Base-by-base conservation (phyloP, 2,113 vertebrate genomes). In the Reinhardtius hippoglossoides region DNA sequence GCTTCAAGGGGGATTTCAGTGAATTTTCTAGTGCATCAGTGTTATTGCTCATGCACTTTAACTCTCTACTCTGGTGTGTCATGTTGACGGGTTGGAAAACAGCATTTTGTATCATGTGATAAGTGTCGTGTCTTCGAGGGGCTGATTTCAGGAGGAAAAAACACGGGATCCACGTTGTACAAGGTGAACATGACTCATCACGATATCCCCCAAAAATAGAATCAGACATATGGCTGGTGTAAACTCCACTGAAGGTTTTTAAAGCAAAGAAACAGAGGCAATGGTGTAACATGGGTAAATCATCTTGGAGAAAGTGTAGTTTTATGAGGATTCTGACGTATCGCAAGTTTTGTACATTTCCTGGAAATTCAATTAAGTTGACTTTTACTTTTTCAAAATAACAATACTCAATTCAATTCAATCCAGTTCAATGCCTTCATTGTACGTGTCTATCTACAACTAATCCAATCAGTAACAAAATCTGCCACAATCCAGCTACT, bases 1-100 rank as follows among this genome's bases (percentile, higher is more conserved):
- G 61, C 37, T 77, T 81, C 31, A 21, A 67, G 56, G 67, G 69
- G 44, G 74, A 68, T 74, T 70, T 48, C 50, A 50, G 9, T 1
- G 9, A 21, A 20, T 35, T 5, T 44, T 13, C 50, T 10, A n/a
- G 21, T 20, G 21, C 5, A 35, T 31, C 31, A 18, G 8, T 63
- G 23, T 9, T 23, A 20, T 8, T 55, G 5, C 14, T 16, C 2
- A 0, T 40, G 16, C 18, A 42, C 3, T 57, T 54, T 42, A 23
- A 14, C 35, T 24, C 13, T 59, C 46, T 26, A 2, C 0, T 40
- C 24, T 8, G 54, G 20, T 40, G 12, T 62, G 48, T 44, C 27
- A 10, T 31, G 23, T 7, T 44, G 20, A 12, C 5, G 8, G 31
- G 20, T 9, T 56, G 4, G 57, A 50, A 50, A 50, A 50, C 31